Conservation (phyloP, 2,113 vertebrate genomes). For the Lagopus muta region DNA sequence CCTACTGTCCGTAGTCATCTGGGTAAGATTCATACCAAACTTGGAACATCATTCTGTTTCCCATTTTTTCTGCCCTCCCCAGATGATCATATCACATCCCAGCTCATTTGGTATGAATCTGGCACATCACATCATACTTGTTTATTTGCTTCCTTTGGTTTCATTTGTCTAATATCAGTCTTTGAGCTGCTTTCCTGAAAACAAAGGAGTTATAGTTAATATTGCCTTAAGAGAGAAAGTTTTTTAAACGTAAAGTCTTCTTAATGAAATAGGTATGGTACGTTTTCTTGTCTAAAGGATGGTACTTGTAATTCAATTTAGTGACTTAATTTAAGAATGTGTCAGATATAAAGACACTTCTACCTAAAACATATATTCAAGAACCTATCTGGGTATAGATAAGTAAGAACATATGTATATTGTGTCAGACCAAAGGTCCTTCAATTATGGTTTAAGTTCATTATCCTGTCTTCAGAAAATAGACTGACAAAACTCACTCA, state of each 20-base stretch:
- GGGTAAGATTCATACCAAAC: background rate
- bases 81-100: background rate
- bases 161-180: background rate
- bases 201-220: background rate
- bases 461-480: background rate
- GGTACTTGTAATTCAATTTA: background rate
- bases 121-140: background rate
- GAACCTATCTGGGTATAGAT: background rate
- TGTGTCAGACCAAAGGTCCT: background rate
- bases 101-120: background rate
- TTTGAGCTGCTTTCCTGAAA: background rate
- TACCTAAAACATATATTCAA: background rate
- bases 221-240: background rate
- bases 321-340: background rate
- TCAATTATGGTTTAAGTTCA: background rate
- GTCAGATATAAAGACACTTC: background rate
- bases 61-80: background rate
- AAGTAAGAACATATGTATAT: background rate
- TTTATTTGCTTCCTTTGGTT: background rate
- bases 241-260: background rate
- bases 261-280: background rate
- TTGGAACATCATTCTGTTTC: background rate
- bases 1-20: background rate
- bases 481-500: background rate
- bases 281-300: background rate